phyloP scores from a whole-genome alignment of 1,140 invertebrate genomes.

The Trachymyrmex septentrionalis region DNA sequence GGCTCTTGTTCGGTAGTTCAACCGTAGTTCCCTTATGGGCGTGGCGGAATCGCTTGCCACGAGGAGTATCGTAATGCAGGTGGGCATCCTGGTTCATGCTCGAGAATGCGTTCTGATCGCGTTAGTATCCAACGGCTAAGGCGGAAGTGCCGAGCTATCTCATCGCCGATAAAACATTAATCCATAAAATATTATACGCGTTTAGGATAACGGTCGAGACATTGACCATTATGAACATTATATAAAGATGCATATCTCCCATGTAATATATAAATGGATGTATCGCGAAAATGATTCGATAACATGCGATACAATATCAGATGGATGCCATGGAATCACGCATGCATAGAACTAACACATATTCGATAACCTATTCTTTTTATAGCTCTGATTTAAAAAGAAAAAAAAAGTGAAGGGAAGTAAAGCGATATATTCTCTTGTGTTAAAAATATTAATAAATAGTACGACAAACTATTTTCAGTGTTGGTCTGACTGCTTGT shows the following conservation, averaged over 20 bases:
- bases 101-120: conserved; percentile 67
- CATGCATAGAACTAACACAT: not conserved
- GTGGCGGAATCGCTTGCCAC: conserved; percentile 66
- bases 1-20: conserved; percentile 77
- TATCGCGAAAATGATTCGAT: not conserved
- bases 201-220: conserved; percentile 31
- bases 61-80: conserved; percentile 65
- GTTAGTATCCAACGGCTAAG: conserved; percentile 44
- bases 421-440: not conserved
- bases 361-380: not conserved
- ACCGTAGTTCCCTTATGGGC: conserved; percentile 63
- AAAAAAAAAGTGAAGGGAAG: not conserved
- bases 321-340: not conserved
- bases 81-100: conserved; percentile 56
- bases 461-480: no score
- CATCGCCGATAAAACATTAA: conserved; percentile 53
- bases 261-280: not conserved
- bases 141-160: conserved; percentile 27
- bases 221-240: conserved; percentile 16
- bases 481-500: no score
- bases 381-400: not conserved
- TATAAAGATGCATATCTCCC: not conserved
- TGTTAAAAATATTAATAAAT: conserved; percentile 5
- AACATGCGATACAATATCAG: not conserved
- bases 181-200: conserved; percentile 52